Conservation (phyloP, 2,888 invertebrate genomes). For the Chymomyza fuscimana region DNA sequence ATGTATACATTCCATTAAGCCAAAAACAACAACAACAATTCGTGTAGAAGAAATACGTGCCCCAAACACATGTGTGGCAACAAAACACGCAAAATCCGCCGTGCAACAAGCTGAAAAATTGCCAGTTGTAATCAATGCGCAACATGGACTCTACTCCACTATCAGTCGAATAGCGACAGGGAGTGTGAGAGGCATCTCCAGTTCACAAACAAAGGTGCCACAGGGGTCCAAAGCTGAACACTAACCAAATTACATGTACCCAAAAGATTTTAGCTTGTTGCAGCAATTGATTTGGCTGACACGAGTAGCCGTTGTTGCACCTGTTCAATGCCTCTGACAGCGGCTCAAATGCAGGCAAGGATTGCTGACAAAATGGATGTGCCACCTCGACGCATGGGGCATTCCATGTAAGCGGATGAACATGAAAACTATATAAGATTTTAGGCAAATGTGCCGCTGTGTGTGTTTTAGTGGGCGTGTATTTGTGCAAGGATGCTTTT, state of each 20-base stretch:
- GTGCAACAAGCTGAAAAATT: constrained; percentile 66
- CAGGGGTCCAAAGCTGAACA: constrained; percentile 44
- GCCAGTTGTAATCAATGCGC: constrained; percentile 60
- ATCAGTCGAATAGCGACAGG: background rate
- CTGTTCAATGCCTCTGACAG: constrained; percentile 7
- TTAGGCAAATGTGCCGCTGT: constrained; percentile 9
- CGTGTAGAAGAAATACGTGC: background rate
- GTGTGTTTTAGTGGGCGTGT: background rate
- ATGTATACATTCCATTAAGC: background rate
- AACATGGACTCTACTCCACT: background rate
- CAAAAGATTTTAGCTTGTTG: constrained; percentile 63
- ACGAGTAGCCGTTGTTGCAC: constrained; percentile 15
- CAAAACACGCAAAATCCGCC: constrained; percentile 40
- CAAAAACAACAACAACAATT: background rate
- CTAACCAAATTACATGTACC: constrained; percentile 64
- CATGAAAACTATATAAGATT: constrained; percentile 47
- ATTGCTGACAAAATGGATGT: background rate
- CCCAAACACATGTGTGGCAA: constrained; percentile 29
- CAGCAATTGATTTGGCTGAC: constrained; percentile 60
- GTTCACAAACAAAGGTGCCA: constrained; percentile 12
- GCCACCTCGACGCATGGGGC: constrained; percentile 14
- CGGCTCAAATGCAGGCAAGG: background rate
- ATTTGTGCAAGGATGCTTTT: background rate
- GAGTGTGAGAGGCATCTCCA: background rate
- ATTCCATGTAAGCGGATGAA: constrained; percentile 51